phyloP scores from a whole-genome alignment of 2,113 vertebrate genomes.

The Pangasianodon hypophthalmus region DNA sequence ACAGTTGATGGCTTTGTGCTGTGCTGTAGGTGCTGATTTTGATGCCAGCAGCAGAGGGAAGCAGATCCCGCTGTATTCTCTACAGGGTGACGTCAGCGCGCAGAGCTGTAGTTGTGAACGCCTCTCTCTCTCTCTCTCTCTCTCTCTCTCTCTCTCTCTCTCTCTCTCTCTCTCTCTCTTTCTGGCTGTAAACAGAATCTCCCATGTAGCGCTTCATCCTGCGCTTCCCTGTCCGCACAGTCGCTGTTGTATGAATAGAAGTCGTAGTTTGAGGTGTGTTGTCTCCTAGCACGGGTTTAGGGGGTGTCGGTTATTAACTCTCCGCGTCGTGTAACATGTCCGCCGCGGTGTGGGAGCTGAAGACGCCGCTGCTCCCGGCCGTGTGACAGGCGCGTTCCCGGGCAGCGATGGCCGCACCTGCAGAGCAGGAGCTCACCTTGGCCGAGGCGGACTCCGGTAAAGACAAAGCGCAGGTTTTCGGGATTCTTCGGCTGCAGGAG shows the following conservation, averaged over 20 bases:
- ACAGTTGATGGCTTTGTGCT: background rate
- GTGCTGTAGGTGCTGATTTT: background rate
- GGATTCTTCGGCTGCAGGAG: constrained; percentile 77
- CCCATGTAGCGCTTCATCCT: constrained; percentile 41
- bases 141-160: background rate
- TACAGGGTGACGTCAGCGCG: constrained; percentile 74
- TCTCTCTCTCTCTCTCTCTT: background rate
- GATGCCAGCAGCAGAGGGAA: constrained; percentile 60
- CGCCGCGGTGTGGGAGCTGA: constrained; percentile 52
- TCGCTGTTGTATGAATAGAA: background rate
- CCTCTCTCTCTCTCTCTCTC: constrained; percentile 1
- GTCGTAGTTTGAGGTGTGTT: background rate
- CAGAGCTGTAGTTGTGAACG: constrained; percentile 66
- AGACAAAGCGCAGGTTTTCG: constrained; percentile 75
- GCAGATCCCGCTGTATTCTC: background rate
- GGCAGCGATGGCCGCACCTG: constrained; percentile 73
- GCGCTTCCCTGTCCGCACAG: background rate
- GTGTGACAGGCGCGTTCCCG: constrained; percentile 36
- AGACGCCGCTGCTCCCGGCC: constrained; percentile 31
- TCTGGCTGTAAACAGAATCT: constrained; percentile 70
- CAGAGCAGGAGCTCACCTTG: constrained; percentile 76
- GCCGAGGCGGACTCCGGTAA: constrained; percentile 72
- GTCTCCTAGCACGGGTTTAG: background rate
- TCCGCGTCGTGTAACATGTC: constrained; percentile 41
- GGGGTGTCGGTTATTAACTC: constrained; percentile 40